phyloP scores from a whole-genome alignment of 2,888 invertebrate genomes.

The Galerucella nymphaeae region DNA sequence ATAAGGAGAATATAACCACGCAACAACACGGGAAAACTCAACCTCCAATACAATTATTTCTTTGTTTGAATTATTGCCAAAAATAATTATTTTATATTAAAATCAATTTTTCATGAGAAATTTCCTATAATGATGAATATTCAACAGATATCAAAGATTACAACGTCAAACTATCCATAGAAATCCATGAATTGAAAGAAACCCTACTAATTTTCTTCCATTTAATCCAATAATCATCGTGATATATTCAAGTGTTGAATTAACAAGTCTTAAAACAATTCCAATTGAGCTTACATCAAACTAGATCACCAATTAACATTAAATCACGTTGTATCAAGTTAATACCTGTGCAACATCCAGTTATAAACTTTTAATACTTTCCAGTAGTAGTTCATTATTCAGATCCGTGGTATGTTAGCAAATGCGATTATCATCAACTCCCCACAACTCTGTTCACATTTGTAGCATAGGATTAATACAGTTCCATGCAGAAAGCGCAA shows the following conservation, averaged over 20 bases:
- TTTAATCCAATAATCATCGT: background rate
- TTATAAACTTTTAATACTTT: conserved; percentile 5
- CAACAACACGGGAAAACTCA: background rate
- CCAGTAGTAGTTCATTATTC: conserved; percentile 4
- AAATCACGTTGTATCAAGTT: background rate
- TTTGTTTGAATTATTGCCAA: no score
- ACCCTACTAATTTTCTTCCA: background rate
- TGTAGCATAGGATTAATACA: background rate
- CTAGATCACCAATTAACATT: background rate
- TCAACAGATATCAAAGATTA: no score
- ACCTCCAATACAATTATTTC: background rate
- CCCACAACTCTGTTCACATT: conserved; percentile 12
- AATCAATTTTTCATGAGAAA: no score
- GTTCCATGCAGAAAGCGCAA: background rate
- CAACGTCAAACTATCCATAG: no score
- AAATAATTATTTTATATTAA: no score
- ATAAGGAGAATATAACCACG: conserved; percentile 29
- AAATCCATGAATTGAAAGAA: background rate
- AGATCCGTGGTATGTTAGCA: background rate
- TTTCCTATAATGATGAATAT: no score
- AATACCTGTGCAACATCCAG: background rate
- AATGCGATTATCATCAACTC: conserved; percentile 12
- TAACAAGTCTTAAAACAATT: background rate
- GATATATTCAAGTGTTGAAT: background rate
- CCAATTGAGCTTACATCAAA: background rate